Evolutionary conservation across 2,113 vertebrate genomes (phyloP), one percentile per base, ranked within the genome.

Genomic region (Platichthys flesus): DNA sequence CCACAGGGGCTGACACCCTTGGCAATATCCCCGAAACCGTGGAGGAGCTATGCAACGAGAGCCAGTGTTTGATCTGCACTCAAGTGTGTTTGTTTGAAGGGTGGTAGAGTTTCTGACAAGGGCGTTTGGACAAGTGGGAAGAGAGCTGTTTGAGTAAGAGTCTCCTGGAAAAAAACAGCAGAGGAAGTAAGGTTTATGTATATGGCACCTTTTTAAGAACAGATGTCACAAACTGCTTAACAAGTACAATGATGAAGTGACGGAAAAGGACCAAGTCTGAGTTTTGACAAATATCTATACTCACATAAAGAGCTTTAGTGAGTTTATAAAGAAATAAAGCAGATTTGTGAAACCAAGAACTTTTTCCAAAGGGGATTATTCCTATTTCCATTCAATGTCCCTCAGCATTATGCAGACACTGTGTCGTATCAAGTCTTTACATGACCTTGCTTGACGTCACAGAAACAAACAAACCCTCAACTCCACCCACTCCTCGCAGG

Each of bases 71-170:
- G 85, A 88, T 85, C 74, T 81, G 78, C 18, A 51, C 76, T 81
- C 67, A 56, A 73, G 67, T 66, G 75, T 90, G 85, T 90, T 91
- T 86, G 84, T 79, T 87, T 85, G 75, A 87, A 79, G 79, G 84
- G 82, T 78, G 82, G 79, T 57, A 79, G 78, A 68, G 59, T 86
- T 88, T 82, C 66, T 81, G 80, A 80, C 31, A 52, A 75, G 74
- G 78, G 70, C 6, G 42, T 72, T 61, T n/a, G 47, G 59, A 70
- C 28, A 3, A 70, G 63, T 13, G 14, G 16, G 71, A 55, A 73
- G 13, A 64, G 56, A 78, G 67, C 66, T 71, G 79, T 69, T 79
- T 60, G 23, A 12, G 42, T 16, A 56, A 49, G 67, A 64, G 42
- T 37, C 28, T 10, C 10, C 37, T 2, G 18, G 15, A 20, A 40